Evolutionary conservation across 2,888 invertebrate genomes (phyloP).

Genomic region (Hedychridium roseum): DNA sequence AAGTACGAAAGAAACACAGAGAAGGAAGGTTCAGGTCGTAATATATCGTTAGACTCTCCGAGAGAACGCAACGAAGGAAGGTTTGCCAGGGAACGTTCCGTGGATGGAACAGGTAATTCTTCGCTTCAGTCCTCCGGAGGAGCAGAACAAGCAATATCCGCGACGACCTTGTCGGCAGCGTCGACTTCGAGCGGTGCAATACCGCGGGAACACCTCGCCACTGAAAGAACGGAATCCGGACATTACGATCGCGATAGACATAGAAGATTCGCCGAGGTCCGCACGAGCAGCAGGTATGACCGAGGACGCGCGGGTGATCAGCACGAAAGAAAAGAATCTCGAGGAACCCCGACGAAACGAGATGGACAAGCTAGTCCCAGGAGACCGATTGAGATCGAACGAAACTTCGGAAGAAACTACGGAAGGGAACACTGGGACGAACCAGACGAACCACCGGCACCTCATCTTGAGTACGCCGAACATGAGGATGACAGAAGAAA

Average conservation of each 20-base stretch:
- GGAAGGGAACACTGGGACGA: conserved; percentile 58
- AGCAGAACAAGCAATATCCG: too few species aligned
- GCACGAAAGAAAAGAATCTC: conserved; percentile 46
- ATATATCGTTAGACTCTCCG: conserved; percentile 55
- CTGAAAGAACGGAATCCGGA: conserved; percentile 45
- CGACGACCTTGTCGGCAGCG: conserved; percentile 24
- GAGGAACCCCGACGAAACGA: conserved; percentile 45
- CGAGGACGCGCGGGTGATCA: conserved; percentile 46
- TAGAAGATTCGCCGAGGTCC: conserved; percentile 38
- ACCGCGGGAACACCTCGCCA: conserved; percentile 47
- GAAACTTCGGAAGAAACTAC: conserved; percentile 52
- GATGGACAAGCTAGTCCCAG: conserved; percentile 55
- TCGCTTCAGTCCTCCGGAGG: too few species aligned
- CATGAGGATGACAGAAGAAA: conserved; percentile 57
- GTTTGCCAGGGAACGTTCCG: conserved; percentile 68
- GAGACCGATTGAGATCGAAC: conserved; percentile 49
- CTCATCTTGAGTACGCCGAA: conserved; percentile 52
- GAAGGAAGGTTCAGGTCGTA: conserved; percentile 45
- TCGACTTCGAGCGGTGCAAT: conserved; percentile 23
- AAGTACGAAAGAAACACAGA: conserved; percentile 47
- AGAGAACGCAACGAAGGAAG: conserved; percentile 65
- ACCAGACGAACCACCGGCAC: conserved; percentile 47
- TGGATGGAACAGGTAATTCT: conserved; percentile 66
- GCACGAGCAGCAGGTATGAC: too few species aligned
- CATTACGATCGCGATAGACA: conserved; percentile 49